Evolutionary conservation across 2,113 vertebrate species (phyloP).

Genomic region (Gopherus flavomarginatus): DNA sequence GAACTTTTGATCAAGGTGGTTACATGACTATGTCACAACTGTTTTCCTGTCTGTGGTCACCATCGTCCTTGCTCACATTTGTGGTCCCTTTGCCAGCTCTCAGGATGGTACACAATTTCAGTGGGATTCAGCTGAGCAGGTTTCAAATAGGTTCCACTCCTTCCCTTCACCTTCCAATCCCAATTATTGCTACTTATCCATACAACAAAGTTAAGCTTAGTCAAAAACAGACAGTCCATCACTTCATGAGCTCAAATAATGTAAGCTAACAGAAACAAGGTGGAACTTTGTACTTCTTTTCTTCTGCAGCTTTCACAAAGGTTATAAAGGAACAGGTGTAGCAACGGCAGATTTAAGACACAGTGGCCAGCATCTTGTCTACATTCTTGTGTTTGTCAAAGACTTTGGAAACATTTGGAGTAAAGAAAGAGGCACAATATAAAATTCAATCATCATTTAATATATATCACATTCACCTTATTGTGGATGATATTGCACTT

Average conservation of each 20-base stretch:
- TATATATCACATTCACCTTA: neutral
- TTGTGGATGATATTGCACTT: neutral
- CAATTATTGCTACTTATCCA: neutral
- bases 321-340: neutral
- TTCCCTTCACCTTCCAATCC: neutral
- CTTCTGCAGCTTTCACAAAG: neutral
- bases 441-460: conserved; percentile 7
- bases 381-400: neutral
- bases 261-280: neutral
- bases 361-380: neutral
- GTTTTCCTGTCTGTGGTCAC: neutral
- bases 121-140: neutral
- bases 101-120: neutral
- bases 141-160: neutral
- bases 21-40: neutral
- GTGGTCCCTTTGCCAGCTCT: neutral
- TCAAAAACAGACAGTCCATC: neutral
- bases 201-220: neutral
- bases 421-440: conserved; percentile 5
- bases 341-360: neutral
- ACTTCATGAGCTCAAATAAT: neutral
- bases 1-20: neutral
- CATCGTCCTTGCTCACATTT: neutral
- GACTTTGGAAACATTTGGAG: neutral
- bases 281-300: neutral